Conservation (phyloP, 2,888 invertebrate species). For the Perizoma affinitatum region DNA sequence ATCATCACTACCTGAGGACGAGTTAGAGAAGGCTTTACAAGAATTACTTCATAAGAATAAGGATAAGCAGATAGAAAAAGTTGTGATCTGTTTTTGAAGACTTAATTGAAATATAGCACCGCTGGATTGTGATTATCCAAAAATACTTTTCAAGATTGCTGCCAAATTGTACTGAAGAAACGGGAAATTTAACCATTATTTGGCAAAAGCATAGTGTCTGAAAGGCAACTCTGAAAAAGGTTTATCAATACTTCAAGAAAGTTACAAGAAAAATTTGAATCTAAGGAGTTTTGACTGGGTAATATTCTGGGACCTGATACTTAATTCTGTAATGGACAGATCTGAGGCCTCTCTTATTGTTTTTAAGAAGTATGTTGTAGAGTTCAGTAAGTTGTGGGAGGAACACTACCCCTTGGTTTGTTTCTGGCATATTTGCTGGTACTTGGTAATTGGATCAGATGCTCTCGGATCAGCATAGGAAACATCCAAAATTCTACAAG, state of each 20-base stretch:
- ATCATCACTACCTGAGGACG: conserved; percentile 67
- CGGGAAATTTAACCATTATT: conserved; percentile 80
- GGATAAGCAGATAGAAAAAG: conserved; percentile 59
- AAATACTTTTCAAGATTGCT: conserved; percentile 66
- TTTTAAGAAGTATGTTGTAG: conserved; percentile 77
- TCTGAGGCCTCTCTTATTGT: conserved; percentile 87
- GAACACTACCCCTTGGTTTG: conserved; percentile 85
- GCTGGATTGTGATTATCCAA: conserved; percentile 65
- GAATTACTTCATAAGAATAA: conserved; percentile 66
- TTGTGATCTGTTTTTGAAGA: conserved; percentile 68
- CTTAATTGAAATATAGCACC: conserved; percentile 72
- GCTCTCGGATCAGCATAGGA: conserved; percentile 82
- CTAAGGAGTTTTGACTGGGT: conserved; percentile 75
- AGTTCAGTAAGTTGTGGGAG: conserved; percentile 80
- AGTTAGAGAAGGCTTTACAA: conserved; percentile 74
- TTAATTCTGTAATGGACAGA: conserved; percentile 83
- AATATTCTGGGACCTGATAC: conserved; percentile 85
- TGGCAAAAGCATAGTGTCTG: conserved; percentile 84
- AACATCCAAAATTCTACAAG: conserved; percentile 74
- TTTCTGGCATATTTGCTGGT: conserved; percentile 87
- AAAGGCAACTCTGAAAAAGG: conserved; percentile 84
- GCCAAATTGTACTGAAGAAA: conserved; percentile 66
- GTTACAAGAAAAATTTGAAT: conserved; percentile 73
- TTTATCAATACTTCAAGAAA: conserved; percentile 71
- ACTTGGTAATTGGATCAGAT: conserved; percentile 88